These are phyloP conservation scores for Takifugu ocellatus DNA, from an alignment of 2,797 vertebrate species.

Conservation along the genomic window DNA sequence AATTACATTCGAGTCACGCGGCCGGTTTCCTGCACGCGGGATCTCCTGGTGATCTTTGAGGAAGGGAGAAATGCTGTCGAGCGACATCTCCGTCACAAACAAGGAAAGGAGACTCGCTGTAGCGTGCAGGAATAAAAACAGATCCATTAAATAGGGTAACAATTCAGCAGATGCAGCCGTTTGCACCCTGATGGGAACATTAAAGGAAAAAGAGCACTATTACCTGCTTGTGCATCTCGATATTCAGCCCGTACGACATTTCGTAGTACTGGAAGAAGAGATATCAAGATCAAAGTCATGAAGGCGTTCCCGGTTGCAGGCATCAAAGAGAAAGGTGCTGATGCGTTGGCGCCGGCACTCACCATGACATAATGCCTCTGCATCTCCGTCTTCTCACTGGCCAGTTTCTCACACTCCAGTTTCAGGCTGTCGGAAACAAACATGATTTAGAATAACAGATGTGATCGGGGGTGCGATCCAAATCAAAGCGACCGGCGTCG, in stretches of 20 bases:
- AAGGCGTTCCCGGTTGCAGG: slow-evolving; percentile 16
- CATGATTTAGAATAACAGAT: too few species aligned
- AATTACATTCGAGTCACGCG: too few species aligned
- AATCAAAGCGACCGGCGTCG: slow-evolving; percentile 6
- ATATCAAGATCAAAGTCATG: slow-evolving; percentile 53
- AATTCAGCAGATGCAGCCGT: too few species aligned
- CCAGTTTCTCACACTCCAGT: slow-evolving; percentile 94
- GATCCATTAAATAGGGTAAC: too few species aligned
- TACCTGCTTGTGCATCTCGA: slow-evolving; percentile 99
- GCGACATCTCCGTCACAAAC: too few species aligned
- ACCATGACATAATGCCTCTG: slow-evolving; percentile 98
- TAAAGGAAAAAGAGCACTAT: slow-evolving; percentile 19
- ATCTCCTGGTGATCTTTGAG: too few species aligned
- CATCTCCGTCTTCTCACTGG: slow-evolving; percentile 97
- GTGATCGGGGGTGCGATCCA: neutral
- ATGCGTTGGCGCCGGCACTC: slow-evolving; percentile 60
- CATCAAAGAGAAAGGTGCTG: slow-evolving; percentile 8
- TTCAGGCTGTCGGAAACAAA: slow-evolving; percentile 78
- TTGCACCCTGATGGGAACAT: neutral
- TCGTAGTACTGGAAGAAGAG: slow-evolving; percentile 87
- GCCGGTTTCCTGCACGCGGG: too few species aligned
- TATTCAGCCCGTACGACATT: slow-evolving; percentile 97
- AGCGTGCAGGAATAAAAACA: too few species aligned
- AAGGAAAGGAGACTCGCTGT: too few species aligned
- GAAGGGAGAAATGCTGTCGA: too few species aligned